Evolutionary conservation across 2,113 vertebrate genomes (phyloP).

Genomic region (Protobothrops flavoviridis): DNA sequence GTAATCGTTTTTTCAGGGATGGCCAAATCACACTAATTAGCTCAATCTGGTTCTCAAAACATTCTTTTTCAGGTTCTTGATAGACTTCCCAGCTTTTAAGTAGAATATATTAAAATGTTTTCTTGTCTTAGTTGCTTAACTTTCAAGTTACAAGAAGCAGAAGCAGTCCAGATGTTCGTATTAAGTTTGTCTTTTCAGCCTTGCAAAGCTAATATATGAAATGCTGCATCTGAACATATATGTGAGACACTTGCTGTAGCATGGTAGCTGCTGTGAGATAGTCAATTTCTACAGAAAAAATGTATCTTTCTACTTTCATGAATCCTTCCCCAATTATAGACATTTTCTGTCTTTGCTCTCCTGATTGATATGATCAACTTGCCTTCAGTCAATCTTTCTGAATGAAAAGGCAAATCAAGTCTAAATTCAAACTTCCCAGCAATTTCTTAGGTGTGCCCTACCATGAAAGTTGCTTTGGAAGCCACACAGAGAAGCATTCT

Average conservation of each 20-base stretch:
- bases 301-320: background rate
- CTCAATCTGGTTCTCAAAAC: background rate
- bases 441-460: background rate
- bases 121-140: background rate
- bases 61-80: background rate
- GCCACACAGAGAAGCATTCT: background rate
- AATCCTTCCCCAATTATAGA: background rate
- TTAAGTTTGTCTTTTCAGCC: background rate
- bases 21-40: background rate
- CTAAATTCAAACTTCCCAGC: background rate
- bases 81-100: background rate
- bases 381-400: background rate
- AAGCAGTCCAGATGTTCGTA: background rate
- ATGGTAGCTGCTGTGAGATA: background rate
- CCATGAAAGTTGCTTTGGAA: background rate
- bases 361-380: slow-evolving; percentile 9
- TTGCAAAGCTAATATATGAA: background rate
- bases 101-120: background rate
- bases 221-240: background rate
- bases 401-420: background rate
- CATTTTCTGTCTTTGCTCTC: background rate
- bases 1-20: background rate
- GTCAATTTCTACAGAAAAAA: background rate
- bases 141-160: background rate
- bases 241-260: background rate